phyloP scores from a whole-genome alignment of 2,113 vertebrate genomes.

The Pedionomus torquatus region DNA sequence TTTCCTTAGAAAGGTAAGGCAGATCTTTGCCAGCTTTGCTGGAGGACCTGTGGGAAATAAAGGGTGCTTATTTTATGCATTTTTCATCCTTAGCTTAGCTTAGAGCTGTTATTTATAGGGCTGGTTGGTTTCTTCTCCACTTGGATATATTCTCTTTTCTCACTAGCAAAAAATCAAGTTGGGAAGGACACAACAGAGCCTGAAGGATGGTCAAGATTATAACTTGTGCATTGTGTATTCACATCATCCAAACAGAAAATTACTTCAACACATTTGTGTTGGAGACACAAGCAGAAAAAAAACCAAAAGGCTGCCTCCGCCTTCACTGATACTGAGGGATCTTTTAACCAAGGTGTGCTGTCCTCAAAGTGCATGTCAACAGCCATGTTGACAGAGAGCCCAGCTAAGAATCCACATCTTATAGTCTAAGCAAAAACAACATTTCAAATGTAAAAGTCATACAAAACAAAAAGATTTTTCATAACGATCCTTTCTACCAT shows the following conservation, averaged over 20 bases:
- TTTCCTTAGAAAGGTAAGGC: background rate
- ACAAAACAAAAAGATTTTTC: background rate
- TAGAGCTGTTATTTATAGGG: background rate
- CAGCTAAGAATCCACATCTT: background rate
- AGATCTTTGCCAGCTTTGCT: background rate
- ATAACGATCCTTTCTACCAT: fast-evolving
- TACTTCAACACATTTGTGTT: background rate
- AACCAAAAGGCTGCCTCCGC: background rate
- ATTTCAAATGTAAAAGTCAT: background rate
- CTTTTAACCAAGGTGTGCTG: background rate
- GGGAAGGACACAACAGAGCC: background rate
- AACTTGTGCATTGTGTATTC: background rate
- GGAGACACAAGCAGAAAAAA: background rate
- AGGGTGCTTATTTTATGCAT: background rate
- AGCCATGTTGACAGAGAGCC: background rate
- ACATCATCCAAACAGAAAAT: background rate
- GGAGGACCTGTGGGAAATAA: constrained; percentile 11
- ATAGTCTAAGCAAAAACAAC: background rate
- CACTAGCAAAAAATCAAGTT: background rate
- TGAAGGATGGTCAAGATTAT: background rate
- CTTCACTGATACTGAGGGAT: background rate
- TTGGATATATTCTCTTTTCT: background rate
- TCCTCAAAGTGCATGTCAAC: background rate
- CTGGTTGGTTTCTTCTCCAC: background rate
- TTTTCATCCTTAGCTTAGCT: background rate